These are phyloP conservation scores for Callimorpha dominula DNA, from an alignment of 2,888 invertebrate genomes.

Conservation along the genomic window DNA sequence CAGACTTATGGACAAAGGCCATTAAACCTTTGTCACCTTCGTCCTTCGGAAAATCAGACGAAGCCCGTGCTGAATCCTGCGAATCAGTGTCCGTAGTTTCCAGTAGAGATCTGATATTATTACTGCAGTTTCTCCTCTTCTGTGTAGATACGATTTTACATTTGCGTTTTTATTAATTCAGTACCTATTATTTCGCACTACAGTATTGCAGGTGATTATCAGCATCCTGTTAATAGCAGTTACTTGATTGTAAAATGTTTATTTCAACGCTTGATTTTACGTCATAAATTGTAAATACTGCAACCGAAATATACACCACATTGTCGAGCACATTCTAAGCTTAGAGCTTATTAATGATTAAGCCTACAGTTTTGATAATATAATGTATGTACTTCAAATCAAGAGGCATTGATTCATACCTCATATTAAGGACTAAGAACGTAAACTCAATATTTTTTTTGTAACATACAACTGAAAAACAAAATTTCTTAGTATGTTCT, in stretches of 20 bases:
- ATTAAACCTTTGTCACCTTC: neutral
- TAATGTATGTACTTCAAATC: neutral
- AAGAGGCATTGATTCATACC: slow-evolving; percentile 1
- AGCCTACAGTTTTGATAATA: slow-evolving; percentile 8
- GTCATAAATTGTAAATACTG: neutral
- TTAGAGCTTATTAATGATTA: slow-evolving; percentile 5
- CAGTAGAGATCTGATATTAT: neutral
- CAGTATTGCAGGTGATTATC: slow-evolving; percentile 1
- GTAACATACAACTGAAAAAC: neutral
- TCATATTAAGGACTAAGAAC: neutral
- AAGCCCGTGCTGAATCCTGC: no score
- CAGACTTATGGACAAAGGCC: neutral
- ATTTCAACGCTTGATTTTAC: slow-evolving; percentile 3
- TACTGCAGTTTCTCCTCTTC: neutral
- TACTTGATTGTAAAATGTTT: slow-evolving; percentile 3
- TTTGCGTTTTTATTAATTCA: neutral
- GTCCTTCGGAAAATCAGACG: no score
- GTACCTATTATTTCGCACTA: neutral
- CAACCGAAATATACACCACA: neutral
- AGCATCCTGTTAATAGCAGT: neutral
- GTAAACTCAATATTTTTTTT: neutral
- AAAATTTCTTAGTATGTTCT: neutral
- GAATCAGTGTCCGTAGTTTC: no score
- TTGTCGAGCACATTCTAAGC: neutral
- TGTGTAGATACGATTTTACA: neutral